A percentile compares a stretch with the other conserved stretches of the same genome.
phyloP scores from a whole-genome alignment of 2,888 invertebrate genomes.

The Phaedon cochleariae region DNA sequence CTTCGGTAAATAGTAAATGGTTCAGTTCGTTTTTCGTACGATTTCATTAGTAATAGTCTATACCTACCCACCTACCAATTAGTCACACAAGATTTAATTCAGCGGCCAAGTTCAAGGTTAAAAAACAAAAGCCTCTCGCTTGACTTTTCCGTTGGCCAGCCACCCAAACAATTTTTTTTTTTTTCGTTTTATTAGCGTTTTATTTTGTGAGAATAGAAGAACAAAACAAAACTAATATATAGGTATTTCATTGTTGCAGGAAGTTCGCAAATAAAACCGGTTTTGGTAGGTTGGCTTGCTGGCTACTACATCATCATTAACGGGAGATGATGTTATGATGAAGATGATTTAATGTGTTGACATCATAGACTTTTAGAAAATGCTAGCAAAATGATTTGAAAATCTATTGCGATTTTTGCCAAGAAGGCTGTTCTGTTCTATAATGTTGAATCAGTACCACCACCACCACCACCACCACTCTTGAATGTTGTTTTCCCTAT shows the following conservation, averaged over 20 bases:
- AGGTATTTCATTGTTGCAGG: no score
- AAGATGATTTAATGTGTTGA: no score
- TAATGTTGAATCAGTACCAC: no score
- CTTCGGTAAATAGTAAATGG: neutral
- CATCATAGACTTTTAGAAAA: no score
- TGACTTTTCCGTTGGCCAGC: neutral
- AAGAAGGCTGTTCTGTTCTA: no score
- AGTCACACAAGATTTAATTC: conserved; percentile 2
- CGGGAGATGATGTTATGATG: no score
- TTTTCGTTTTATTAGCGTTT: neutral
- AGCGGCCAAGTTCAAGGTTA: conserved; percentile 15
- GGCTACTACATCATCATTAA: neutral
- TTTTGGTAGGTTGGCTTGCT: neutral
- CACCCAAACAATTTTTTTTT: neutral
- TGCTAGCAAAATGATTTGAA: no score
- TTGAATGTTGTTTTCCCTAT: no score
- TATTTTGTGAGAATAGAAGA: neutral
- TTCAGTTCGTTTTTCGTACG: neutral
- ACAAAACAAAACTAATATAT: no score
- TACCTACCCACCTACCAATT: neutral
- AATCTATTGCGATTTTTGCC: no score
- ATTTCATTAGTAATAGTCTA: no score
- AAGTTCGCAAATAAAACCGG: conserved; percentile 5
- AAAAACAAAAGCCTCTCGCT: neutral
- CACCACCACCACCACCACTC: no score